Conservation (phyloP, 2,797 vertebrate genomes). For the Xenops minutus region DNA sequence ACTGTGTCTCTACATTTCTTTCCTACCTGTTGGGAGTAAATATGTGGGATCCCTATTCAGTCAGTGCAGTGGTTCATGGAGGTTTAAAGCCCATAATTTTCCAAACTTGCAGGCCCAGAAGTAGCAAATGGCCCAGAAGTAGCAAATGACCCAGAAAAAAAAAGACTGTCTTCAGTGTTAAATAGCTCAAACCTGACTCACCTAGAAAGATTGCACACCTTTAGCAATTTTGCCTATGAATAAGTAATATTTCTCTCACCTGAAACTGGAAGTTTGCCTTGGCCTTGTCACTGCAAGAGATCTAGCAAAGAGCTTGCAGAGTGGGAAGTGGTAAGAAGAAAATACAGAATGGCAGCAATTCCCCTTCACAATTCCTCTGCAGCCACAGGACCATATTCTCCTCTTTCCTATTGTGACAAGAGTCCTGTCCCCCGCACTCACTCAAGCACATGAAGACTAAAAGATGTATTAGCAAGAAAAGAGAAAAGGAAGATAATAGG, state of each 20-base stretch:
- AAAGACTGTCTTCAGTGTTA: neutral
- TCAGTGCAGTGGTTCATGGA: neutral
- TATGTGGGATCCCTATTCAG: neutral
- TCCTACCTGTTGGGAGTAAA: neutral
- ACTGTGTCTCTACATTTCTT: neutral
- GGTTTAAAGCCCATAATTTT: neutral
- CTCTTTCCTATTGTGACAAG: neutral
- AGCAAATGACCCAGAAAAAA: neutral
- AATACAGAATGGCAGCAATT: neutral
- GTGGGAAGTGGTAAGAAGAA: neutral
- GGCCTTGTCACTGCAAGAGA: neutral
- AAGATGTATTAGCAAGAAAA: neutral
- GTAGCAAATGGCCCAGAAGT: neutral
- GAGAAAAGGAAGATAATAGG: neutral
- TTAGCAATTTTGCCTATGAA: neutral
- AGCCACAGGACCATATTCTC: neutral
- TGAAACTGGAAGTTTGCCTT: neutral
- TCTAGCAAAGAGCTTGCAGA: neutral
- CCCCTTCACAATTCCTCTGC: neutral
- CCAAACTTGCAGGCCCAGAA: neutral
- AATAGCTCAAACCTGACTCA: neutral
- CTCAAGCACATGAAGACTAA: neutral
- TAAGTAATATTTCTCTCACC: neutral
- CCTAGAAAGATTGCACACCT: neutral
- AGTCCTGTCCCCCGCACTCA: accelerated